These are phyloP conservation scores for Theocolax elegans DNA, from an alignment of 1,140 invertebrate species.

Conservation along the genomic window DNA sequence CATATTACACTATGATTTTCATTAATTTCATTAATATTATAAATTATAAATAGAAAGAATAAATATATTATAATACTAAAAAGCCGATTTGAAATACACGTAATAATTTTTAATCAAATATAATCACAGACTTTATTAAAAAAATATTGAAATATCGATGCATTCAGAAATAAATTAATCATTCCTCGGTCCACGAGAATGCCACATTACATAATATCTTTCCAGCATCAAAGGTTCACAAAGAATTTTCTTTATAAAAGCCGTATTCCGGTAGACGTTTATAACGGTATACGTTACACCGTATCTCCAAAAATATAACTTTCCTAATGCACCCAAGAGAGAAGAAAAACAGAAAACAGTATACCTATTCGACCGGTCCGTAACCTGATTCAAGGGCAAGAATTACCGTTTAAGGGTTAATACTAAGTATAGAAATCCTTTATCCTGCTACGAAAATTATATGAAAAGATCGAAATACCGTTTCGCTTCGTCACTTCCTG, in stretches of 20 bases:
- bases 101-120: too few species aligned
- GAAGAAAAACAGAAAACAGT: background rate
- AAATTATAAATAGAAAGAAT: too few species aligned
- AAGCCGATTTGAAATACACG: background rate
- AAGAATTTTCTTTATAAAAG: background rate
- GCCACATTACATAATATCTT: conserved; percentile 28
- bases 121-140: too few species aligned
- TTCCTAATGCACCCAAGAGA: background rate
- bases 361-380: background rate
- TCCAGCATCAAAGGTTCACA: background rate
- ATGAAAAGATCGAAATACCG: conserved; percentile 38
- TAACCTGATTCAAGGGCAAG: conserved; percentile 25
- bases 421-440: conserved; percentile 25
- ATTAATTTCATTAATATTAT: too few species aligned
- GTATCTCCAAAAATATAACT: conserved; percentile 9
- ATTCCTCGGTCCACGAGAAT: too few species aligned
- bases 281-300: conserved; percentile 30
- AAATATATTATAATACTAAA: background rate
- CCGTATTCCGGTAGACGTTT: background rate
- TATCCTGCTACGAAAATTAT: conserved; percentile 12
- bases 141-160: too few species aligned
- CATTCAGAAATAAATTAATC: too few species aligned
- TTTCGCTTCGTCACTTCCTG: conserved; percentile 39
- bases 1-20: too few species aligned
- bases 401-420: conserved; percentile 43